Evolutionary conservation across 2,113 vertebrate species (phyloP).

Genomic region (Hyla sarda): DNA sequence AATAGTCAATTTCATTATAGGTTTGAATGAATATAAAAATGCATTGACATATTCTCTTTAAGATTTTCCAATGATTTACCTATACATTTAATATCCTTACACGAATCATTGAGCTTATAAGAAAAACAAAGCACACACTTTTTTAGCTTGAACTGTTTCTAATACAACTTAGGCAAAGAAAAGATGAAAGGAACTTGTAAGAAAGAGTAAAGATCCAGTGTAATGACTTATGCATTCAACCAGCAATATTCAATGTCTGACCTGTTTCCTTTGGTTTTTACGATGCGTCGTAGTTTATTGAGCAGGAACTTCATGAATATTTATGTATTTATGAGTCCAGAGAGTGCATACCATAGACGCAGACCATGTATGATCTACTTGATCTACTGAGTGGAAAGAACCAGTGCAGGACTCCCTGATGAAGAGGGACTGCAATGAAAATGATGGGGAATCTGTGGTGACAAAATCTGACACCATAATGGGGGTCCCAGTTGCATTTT

Average conservation of each 20-base stretch:
- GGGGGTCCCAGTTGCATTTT: no score
- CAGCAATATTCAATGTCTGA: constrained; percentile 31
- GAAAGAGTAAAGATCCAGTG: not conserved
- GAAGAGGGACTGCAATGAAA: not conserved
- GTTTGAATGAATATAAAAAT: no score
- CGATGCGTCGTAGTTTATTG: not conserved
- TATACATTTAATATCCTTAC: not conserved
- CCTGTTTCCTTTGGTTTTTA: not conserved
- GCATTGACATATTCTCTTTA: not conserved
- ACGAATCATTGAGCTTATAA: not conserved
- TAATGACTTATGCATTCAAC: constrained; percentile 25
- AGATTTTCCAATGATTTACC: not conserved
- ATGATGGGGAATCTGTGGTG: not conserved
- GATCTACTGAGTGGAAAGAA: not conserved
- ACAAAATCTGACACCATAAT: not conserved
- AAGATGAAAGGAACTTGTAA: not conserved
- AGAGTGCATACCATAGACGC: not conserved
- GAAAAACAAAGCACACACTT: not conserved
- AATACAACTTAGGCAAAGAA: not conserved
- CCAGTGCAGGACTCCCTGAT: not conserved
- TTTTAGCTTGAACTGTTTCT: not conserved
- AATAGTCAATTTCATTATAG: no score
- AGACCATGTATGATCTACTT: no score
- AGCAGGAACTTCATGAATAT: constrained; percentile 8
- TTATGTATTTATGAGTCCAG: not conserved